Evolutionary conservation across 2,797 vertebrate species (phyloP).

Genomic region (Parauchenoglanis ngamensis): DNA sequence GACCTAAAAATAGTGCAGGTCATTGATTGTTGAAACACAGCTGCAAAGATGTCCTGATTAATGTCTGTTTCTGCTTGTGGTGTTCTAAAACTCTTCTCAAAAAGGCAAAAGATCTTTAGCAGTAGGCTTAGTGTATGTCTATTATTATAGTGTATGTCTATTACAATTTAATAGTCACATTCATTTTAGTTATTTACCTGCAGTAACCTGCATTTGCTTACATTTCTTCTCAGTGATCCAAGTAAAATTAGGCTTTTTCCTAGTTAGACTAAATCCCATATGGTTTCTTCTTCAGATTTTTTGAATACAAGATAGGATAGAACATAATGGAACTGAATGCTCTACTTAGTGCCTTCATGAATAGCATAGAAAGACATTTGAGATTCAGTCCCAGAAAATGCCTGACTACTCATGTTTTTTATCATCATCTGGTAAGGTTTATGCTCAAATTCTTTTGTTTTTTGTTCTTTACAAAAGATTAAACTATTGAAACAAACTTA

Average conservation of each 20-base stretch:
- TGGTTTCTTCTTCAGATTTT: background rate
- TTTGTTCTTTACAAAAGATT: background rate
- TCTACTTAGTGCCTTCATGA: background rate
- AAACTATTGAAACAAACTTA: background rate
- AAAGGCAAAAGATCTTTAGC: background rate
- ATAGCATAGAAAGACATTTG: background rate
- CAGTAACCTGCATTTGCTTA: background rate
- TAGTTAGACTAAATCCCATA: background rate
- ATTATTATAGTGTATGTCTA: background rate
- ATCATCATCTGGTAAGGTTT: background rate
- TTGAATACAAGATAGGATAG: background rate
- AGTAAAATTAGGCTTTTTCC: background rate
- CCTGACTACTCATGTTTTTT: background rate
- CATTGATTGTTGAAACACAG: background rate
- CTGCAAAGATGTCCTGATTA: background rate
- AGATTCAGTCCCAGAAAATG: background rate
- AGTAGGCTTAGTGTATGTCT: background rate
- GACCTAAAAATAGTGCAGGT: background rate
- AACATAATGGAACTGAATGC: background rate
- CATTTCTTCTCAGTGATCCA: background rate
- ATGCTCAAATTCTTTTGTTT: background rate
- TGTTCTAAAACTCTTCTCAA: background rate
- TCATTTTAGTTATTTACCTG: background rate
- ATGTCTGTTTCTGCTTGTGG: background rate
- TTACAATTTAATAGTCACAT: background rate